Percentiles rank a stretch among this genome's conserved stretches.
Conservation (phyloP, 2,888 invertebrate species). For the Nyleta sp. region DNA sequence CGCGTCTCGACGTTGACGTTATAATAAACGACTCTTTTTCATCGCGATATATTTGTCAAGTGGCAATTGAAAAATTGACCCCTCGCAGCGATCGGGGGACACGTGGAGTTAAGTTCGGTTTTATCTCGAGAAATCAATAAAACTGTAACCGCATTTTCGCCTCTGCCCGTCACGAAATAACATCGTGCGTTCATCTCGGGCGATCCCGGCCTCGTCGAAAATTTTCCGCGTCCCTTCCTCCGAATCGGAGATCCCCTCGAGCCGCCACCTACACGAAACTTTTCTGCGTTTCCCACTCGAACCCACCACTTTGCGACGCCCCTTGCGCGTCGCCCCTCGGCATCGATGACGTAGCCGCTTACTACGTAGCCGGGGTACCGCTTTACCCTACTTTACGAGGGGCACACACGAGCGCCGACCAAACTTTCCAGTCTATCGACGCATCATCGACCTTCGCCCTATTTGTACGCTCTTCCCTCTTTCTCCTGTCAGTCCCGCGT, state of each 20-base stretch:
- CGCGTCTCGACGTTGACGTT: background rate
- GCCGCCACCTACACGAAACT: constrained; percentile 60
- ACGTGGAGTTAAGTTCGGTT: constrained; percentile 46
- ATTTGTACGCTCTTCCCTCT: constrained; percentile 36
- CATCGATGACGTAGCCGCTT: constrained; percentile 61
- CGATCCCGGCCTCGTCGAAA: constrained; percentile 28
- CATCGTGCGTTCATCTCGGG: constrained; percentile 35
- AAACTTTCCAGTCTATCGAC: constrained; percentile 58
- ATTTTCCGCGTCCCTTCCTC: constrained; percentile 55
- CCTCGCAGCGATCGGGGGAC: constrained; percentile 24
- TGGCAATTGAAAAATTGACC: constrained; percentile 51
- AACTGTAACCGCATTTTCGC: constrained; percentile 56
- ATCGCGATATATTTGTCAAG: constrained; percentile 38
- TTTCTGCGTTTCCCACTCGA: constrained; percentile 64
- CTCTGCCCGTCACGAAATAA: constrained; percentile 39
- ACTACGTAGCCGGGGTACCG: constrained; percentile 42
- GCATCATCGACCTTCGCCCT: constrained; percentile 63
- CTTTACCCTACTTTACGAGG: constrained; percentile 48
- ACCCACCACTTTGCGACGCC: constrained; percentile 37
- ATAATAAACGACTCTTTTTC: constrained; percentile 4
- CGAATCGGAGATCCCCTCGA: constrained; percentile 42
- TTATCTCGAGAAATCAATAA: constrained; percentile 55
- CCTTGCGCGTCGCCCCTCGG: constrained; percentile 48
- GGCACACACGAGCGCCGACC: constrained; percentile 36
- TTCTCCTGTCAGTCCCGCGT: background rate